Evolutionary conservation across 1,140 invertebrate species (phyloP).

Genomic region (Drosophila oshimai): DNA sequence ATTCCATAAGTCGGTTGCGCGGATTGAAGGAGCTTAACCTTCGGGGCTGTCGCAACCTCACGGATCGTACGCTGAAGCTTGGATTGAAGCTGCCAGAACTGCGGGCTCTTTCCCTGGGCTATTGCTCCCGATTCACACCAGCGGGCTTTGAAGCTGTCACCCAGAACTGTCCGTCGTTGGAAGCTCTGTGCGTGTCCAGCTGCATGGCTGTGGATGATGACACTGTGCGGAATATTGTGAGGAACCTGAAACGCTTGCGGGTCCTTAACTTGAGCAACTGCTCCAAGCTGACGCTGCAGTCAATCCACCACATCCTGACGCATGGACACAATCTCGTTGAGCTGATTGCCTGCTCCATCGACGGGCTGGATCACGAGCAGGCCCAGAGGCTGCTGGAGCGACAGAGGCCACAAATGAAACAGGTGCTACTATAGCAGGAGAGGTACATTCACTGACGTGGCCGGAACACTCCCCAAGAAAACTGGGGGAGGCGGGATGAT

Average conservation of each 20-base stretch:
- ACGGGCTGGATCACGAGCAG: conserved; percentile 46
- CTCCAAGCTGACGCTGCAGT: conserved; percentile 32
- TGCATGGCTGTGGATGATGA: conserved; percentile 56
- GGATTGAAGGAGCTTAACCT: conserved; percentile 37
- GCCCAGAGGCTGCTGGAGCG: conserved; percentile 35
- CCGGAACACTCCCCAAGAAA: conserved; percentile 19
- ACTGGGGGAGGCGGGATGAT: conserved; percentile 39
- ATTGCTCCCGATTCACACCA: conserved; percentile 52
- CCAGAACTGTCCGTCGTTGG: conserved; percentile 49
- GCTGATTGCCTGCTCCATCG: conserved; percentile 63
- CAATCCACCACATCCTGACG: conserved; percentile 49
- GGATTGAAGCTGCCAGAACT: conserved; percentile 52
- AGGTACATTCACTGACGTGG: conserved; percentile 66
- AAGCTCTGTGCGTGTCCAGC: conserved; percentile 53
- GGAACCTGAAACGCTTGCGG: conserved; percentile 51
- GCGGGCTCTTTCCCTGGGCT: conserved; percentile 42
- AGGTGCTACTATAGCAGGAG: conserved; percentile 70
- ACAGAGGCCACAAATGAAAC: conserved; percentile 49
- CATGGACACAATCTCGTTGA: conserved; percentile 45
- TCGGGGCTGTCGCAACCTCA: conserved; percentile 50
- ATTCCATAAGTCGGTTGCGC: conserved; percentile 37
- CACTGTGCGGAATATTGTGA: conserved; percentile 28
- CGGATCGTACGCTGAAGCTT: conserved; percentile 38
- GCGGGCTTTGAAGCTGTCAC: conserved; percentile 50
- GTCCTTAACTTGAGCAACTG: conserved; percentile 65